These are phyloP conservation scores for Atherinosoma microstoma DNA, from an alignment of 2,797 vertebrate species.

Conservation along the genomic window DNA sequence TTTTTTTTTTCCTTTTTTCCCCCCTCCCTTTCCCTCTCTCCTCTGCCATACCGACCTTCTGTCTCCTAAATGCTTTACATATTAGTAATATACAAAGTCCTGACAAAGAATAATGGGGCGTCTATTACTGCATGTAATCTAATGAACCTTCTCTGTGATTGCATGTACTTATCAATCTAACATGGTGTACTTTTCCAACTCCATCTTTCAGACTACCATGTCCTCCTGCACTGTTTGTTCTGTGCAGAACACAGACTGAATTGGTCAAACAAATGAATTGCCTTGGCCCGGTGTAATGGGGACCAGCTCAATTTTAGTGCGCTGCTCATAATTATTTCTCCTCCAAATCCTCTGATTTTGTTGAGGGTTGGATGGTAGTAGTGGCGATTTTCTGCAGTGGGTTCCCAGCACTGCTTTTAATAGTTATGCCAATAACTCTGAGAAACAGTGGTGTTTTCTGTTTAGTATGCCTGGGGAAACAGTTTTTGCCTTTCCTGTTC, in stretches of 20 bases:
- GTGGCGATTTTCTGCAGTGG: constrained; percentile 34
- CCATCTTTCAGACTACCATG: background rate
- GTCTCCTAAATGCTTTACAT: constrained; percentile 22
- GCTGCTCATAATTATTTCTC: constrained; percentile 46
- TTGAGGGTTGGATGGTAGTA: constrained; percentile 29
- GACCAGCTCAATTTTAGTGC: constrained; percentile 51
- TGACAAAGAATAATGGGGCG: constrained; percentile 6
- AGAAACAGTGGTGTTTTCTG: constrained; percentile 39
- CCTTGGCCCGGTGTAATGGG: constrained; percentile 27
- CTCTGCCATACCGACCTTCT: constrained; percentile 23
- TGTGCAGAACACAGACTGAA: constrained; percentile 47
- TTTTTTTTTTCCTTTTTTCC: background rate
- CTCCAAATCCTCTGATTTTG: constrained; percentile 24
- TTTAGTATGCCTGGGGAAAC: constrained; percentile 33
- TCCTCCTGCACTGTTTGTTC: constrained; percentile 35
- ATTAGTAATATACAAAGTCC: constrained; percentile 10
- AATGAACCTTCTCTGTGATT: constrained; percentile 29
- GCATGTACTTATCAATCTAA: constrained; percentile 42
- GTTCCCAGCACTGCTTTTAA: constrained; percentile 52
- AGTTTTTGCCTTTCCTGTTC: constrained; percentile 23
- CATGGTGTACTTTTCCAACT: constrained; percentile 20
- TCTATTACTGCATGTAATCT: constrained; percentile 47
- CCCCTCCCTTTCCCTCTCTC: too few relatives aligned
- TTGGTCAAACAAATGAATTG: constrained; percentile 38
- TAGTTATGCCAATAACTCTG: constrained; percentile 62